Percentiles rank a stretch among this genome's conserved stretches.
phyloP scores from a whole-genome alignment of 2,113 vertebrate species.

The Anas platyrhynchos region DNA sequence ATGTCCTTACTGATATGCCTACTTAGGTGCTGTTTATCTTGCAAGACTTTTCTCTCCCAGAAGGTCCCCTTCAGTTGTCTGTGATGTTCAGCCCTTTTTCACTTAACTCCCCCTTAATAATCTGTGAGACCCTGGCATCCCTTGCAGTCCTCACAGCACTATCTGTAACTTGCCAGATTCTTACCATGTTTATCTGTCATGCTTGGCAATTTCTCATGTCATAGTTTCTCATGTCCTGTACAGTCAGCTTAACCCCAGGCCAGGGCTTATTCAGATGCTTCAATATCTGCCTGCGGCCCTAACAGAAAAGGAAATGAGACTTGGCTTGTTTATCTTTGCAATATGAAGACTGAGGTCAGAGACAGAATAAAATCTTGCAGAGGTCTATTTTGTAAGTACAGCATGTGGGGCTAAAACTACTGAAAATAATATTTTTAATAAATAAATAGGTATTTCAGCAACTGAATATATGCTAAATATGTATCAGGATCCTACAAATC shows the following conservation, averaged over 20 bases:
- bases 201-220: not conserved
- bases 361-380: not conserved
- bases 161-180: not conserved
- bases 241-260: not conserved
- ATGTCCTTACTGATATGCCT: not conserved
- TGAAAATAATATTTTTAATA: not conserved
- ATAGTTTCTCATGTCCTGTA: not conserved
- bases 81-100: not conserved
- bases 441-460: not conserved
- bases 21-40: not conserved
- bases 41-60: not conserved
- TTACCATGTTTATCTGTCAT: not conserved
- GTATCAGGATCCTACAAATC: not conserved
- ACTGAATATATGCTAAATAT: not conserved
- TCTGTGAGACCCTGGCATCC: not conserved
- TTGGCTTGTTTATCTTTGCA: slow-evolving; percentile 3
- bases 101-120: not conserved
- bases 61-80: not conserved
- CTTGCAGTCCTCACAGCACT: not conserved
- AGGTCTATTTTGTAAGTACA: not conserved
- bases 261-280: not conserved
- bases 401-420: not conserved
- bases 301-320: slow-evolving; percentile 4
- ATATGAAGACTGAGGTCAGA: not conserved
- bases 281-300: not conserved